Conservation (phyloP, 2,113 vertebrate species). For the Ranitomeya imitator region DNA sequence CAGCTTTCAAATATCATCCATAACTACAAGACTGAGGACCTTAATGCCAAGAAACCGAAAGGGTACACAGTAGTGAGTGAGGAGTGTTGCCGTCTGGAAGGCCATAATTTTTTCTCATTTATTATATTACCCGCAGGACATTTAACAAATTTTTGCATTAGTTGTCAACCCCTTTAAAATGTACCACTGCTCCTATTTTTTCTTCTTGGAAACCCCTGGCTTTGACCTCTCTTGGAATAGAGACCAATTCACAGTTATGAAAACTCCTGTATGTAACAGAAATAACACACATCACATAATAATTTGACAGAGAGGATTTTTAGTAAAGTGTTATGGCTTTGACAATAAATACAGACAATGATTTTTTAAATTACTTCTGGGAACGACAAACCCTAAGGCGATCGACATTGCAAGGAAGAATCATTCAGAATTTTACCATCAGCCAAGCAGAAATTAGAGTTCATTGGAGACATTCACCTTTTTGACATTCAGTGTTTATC, state of each 20-base stretch:
- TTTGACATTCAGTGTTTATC: conserved; percentile 32
- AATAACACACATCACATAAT: conserved; percentile 4
- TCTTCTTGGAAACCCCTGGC: not conserved
- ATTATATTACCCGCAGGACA: no score
- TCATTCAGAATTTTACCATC: conserved; percentile 1
- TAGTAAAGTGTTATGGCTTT: conserved; percentile 32
- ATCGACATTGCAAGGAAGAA: conserved; percentile 7
- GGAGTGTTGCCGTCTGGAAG: no score
- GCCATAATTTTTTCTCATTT: no score
- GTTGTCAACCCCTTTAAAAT: no score
- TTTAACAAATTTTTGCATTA: no score
- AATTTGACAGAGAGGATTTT: conserved; percentile 1
- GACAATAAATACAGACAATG: conserved; percentile 20
- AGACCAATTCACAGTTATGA: not conserved
- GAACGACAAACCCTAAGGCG: conserved; percentile 34
- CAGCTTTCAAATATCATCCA: no score
- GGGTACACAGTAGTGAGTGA: no score
- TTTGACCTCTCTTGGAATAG: not conserved
- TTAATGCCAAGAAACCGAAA: no score
- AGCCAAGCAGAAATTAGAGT: conserved; percentile 17
- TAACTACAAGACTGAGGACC: no score
- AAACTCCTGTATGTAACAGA: not conserved
- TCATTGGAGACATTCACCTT: conserved; percentile 8
- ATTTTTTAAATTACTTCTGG: conserved; percentile 31
- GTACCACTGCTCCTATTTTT: no score